Evolutionary conservation across 2,113 vertebrate species (phyloP).

Genomic region (Euleptes europaea): DNA sequence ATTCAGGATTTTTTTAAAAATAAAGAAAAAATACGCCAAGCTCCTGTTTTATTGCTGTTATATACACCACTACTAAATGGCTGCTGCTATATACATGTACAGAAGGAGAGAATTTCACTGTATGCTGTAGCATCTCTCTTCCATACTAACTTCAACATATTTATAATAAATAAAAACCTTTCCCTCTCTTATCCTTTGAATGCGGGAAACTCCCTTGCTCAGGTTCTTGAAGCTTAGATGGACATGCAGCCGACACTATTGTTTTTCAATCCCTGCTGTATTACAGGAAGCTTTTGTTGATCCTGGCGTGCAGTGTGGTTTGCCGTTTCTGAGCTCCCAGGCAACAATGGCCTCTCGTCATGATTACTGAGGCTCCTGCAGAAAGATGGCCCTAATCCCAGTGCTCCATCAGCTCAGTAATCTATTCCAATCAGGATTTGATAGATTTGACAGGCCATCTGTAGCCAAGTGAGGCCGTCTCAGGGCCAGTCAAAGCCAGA

Average conservation of each 20-base stretch:
- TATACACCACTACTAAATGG: background rate
- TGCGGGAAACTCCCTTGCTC: conserved; percentile 14
- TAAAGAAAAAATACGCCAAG: background rate
- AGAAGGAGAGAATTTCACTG: background rate
- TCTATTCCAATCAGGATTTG: conserved; percentile 71
- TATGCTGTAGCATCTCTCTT: conserved; percentile 9
- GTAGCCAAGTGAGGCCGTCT: conserved; percentile 61
- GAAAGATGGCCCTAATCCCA: conserved; percentile 68
- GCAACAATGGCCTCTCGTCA: conserved; percentile 67
- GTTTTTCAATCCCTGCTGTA: conserved; percentile 58
- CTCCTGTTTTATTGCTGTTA: background rate
- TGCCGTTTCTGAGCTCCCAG: conserved; percentile 55
- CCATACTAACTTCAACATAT: conserved; percentile 22
- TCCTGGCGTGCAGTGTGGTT: conserved; percentile 41
- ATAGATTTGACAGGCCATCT: conserved; percentile 71
- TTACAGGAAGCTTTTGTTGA: conserved; percentile 53
- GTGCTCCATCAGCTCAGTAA: conserved; percentile 66
- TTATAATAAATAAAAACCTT: conserved; percentile 34
- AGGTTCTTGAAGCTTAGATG: conserved; percentile 24
- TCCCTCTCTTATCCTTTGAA: conserved; percentile 1
- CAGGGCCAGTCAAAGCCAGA: conserved; percentile 50
- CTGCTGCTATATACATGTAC: background rate
- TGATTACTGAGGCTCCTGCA: conserved; percentile 64
- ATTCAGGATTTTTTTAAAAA: background rate
- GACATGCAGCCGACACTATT: conserved; percentile 13